Evolutionary conservation across 2,888 invertebrate species (phyloP).

Genomic region (Chrysotoxum bicinctum): DNA sequence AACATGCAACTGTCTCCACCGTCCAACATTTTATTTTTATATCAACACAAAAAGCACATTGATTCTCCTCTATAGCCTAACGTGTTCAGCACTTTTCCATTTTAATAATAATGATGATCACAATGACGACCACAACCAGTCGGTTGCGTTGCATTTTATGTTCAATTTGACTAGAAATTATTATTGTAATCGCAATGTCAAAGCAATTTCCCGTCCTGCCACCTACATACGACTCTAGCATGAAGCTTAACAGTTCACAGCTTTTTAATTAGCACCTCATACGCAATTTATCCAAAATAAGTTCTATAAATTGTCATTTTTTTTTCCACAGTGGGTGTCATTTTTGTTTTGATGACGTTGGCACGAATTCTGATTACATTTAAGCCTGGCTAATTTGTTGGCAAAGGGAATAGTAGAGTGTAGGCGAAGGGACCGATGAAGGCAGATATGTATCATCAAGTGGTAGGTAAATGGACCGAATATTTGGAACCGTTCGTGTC

Average conservation of each 20-base stretch:
- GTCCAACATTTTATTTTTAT: background rate
- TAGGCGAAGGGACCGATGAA: background rate
- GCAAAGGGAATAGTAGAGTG: background rate
- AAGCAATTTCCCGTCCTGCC: conserved; percentile 48
- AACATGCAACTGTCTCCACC: background rate
- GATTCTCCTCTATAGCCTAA: conserved; percentile 4
- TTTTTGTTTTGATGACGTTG: conserved; percentile 60
- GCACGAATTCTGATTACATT: conserved; percentile 23
- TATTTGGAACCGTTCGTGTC: background rate
- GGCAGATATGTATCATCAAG: conserved; percentile 38
- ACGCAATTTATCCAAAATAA: conserved; percentile 56
- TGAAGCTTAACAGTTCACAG: conserved; percentile 58
- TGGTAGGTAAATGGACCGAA: conserved; percentile 31
- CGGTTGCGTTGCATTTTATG: conserved; percentile 41
- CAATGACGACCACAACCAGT: conserved; percentile 39
- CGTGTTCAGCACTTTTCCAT: conserved; percentile 53
- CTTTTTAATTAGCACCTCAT: conserved; percentile 70
- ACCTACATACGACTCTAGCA: background rate
- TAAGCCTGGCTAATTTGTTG: background rate
- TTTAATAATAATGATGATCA: conserved; percentile 48
- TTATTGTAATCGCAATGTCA: conserved; percentile 54
- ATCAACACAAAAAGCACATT: conserved; percentile 1
- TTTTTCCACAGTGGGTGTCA: background rate
- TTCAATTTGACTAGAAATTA: conserved; percentile 62
- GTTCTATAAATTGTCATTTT: conserved; percentile 40